Base-by-base conservation (phyloP, 2,888 invertebrate genomes). In the Crioceris asparagi region DNA sequence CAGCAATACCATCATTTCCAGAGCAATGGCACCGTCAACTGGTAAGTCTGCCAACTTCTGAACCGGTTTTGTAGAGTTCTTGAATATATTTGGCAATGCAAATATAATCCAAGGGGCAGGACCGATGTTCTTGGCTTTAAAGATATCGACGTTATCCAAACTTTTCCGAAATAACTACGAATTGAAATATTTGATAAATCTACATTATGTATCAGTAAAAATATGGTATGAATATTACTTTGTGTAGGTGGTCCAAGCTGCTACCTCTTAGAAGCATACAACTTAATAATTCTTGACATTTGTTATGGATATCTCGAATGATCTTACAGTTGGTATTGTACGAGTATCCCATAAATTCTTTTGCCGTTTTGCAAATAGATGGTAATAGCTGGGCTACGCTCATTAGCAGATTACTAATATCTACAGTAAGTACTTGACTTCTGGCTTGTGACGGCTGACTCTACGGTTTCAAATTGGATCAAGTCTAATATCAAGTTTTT, bases 231-330 rank as follows among this genome's bases (percentile, higher is more conserved):
- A 27, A 23, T 32, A 7, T 32, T 36, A 83, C 86, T 72, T 87
- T 86, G 57, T 82, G 77, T 23, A 87, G 67, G 44, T 75, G 73
- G 52, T 83, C 81, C 27, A 87, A 62, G 0, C 84, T 79, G 8
- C 82, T 77, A 0, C 84, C 86, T 41, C 86, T 72, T 31, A 83
- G 68, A 7, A 86, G 63, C 10, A 87, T 67, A 42, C 83, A 84
- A 44, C 77, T 74, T 49, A 84, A 76, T 31, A 88, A 65, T 52
- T 86, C 82, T 48, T 81, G 77, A 59, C 87, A 86, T 57, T 88
- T 88, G 1, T 83, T 75, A 55, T 88, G 87, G 10, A 87, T 77
- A 49, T 87, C 86, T 30, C 83, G 68, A n/a, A 84, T 73, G 34
- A 81, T 79, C 45, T 83, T 74, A 7, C 75, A 72, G 53, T 79